Percentiles rank a stretch among this genome's conserved stretches.
Conservation (phyloP, 2,113 vertebrate species). For the Rhabdornis inornatus region DNA sequence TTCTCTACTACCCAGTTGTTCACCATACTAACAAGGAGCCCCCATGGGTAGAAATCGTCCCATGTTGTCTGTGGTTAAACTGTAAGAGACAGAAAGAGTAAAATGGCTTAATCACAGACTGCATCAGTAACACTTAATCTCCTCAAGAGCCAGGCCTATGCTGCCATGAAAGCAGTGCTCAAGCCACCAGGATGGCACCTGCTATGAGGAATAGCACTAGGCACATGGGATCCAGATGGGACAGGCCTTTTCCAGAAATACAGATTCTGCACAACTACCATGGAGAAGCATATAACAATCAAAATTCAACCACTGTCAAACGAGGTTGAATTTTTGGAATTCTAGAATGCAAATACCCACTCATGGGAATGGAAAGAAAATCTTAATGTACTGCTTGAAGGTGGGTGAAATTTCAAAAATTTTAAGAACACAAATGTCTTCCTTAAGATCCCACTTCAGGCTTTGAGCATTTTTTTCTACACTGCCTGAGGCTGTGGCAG, state of each 20-base stretch:
- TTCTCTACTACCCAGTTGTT: background rate
- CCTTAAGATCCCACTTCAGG: background rate
- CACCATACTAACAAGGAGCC: fast-evolving
- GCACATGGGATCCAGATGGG: background rate
- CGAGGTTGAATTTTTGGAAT: background rate
- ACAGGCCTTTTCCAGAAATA: background rate
- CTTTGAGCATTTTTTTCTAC: background rate
- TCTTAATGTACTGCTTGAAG: fast-evolving
- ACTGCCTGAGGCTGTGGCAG: background rate
- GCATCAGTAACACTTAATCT: too few relatives aligned
- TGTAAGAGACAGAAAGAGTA: background rate
- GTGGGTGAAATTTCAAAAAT: background rate
- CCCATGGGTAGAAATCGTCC: fast-evolving
- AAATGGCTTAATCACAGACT: background rate
- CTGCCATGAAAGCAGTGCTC: background rate
- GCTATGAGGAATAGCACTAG: background rate
- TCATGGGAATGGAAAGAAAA: background rate
- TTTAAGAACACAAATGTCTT: background rate
- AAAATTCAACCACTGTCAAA: background rate
- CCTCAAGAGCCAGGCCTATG: background rate
- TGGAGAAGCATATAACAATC: background rate
- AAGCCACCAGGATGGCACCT: too few relatives aligned
- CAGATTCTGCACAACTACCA: background rate
- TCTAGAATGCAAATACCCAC: background rate
- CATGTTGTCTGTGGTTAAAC: background rate